A percentile compares a stretch with the other conserved stretches of the same genome.
These are phyloP conservation scores for Scalopus aquaticus DNA, from an alignment of 2,113 vertebrate species.

Conservation along the genomic window DNA sequence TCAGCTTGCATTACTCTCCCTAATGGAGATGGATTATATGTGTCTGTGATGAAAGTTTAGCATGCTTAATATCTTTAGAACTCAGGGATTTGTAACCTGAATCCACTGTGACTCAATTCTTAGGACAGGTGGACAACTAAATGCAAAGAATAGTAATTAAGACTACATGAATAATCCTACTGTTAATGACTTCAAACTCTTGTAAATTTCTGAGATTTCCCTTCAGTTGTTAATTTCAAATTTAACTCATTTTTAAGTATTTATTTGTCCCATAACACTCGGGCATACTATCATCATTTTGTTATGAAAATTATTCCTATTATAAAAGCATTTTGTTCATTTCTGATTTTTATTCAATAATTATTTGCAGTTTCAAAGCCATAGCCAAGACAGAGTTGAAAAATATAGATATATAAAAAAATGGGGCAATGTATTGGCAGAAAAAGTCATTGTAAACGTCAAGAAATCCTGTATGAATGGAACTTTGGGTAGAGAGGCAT, in stretches of 20 bases:
- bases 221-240: background rate
- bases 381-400: background rate
- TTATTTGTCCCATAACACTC: background rate
- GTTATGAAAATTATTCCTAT: background rate
- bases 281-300: background rate
- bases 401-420: background rate
- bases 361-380: background rate
- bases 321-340: background rate
- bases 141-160: background rate
- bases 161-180: background rate
- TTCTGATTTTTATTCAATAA: conserved; percentile 12
- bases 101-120: conserved; percentile 9
- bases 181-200: background rate
- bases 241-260: conserved; percentile 12
- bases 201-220: background rate
- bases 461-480: background rate
- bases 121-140: conserved; percentile 47
- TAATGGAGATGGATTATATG: conserved; percentile 63
- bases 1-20: conserved; percentile 13
- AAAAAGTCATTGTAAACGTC: conserved; percentile 2
- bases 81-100: conserved; percentile 60
- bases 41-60: conserved; percentile 64
- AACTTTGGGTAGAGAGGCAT: background rate
- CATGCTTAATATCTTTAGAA: conserved; percentile 62
- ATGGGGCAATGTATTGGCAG: background rate